phyloP scores from a whole-genome alignment of 2,797 vertebrate species.

The Lepidocolaptes lacrymiger region DNA sequence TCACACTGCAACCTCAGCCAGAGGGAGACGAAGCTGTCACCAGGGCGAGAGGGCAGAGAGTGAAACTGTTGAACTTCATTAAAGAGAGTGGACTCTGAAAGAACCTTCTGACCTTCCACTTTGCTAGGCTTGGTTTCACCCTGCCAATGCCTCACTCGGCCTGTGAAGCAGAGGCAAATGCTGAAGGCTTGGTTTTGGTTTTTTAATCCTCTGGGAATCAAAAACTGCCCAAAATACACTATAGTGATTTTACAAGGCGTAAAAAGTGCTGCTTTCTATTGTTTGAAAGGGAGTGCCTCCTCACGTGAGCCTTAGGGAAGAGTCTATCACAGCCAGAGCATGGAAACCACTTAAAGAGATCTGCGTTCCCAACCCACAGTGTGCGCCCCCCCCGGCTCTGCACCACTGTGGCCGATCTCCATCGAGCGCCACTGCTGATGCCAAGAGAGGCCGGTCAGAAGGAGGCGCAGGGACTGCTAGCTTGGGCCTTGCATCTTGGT shows the following conservation, averaged over 20 bases:
- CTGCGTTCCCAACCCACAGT: not conserved
- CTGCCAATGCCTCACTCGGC: not conserved
- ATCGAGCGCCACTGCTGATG: not conserved
- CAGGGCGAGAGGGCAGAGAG: not conserved
- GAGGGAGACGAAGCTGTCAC: not conserved
- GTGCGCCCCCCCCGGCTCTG: fast-evolving
- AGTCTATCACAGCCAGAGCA: not conserved
- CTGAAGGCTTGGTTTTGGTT: not conserved
- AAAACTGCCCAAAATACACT: not conserved
- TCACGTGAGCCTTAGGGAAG: not conserved
- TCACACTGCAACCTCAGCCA: not conserved
- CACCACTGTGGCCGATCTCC: not conserved
- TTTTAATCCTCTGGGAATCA: not conserved
- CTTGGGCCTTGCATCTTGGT: not conserved
- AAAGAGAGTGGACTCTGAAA: not conserved
- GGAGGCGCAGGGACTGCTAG: not conserved
- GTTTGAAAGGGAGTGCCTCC: not conserved
- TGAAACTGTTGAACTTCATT: conserved; percentile 21
- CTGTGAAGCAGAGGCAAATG: not conserved
- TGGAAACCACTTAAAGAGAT: not conserved
- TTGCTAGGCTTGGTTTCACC: not conserved
- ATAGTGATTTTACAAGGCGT: not conserved
- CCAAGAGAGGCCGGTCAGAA: not conserved
- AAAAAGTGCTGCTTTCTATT: not conserved
- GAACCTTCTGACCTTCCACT: not conserved